A percentile compares a stretch with the other conserved stretches of the same genome.
Conservation (phyloP, 2,888 invertebrate species). For the Eurytoma californica region DNA sequence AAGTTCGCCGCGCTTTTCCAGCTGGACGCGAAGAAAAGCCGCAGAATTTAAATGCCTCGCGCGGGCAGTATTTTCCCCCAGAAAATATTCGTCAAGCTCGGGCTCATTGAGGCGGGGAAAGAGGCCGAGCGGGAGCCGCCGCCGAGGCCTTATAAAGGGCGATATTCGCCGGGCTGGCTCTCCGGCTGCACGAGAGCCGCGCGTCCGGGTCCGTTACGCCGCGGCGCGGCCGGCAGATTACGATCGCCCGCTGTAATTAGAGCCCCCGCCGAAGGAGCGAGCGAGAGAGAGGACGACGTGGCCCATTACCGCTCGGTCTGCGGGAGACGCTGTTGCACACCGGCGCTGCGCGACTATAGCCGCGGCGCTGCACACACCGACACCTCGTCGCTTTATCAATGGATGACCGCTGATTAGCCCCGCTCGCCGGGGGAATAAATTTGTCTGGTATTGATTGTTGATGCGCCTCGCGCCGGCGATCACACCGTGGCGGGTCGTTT, state of each 20-base stretch:
- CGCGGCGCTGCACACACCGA: too few relatives aligned
- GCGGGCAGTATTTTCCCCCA: background rate
- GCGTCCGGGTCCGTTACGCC: slow-evolving; percentile 37
- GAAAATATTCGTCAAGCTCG: slow-evolving; percentile 13
- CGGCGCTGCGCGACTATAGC: too few relatives aligned
- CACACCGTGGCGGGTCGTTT: too few relatives aligned
- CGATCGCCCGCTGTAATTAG: slow-evolving; percentile 39
- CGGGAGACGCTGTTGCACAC: background rate
- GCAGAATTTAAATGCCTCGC: background rate
- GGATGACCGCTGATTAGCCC: too few relatives aligned
- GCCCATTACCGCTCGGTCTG: too few relatives aligned
- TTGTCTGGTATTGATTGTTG: too few relatives aligned
- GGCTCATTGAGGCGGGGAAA: slow-evolving; percentile 15
- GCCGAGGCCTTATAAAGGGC: background rate
- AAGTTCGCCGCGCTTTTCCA: too few relatives aligned
- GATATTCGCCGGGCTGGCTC: background rate
- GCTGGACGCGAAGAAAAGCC: background rate
- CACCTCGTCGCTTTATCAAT: too few relatives aligned
- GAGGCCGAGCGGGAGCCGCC: background rate
- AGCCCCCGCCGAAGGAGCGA: background rate
- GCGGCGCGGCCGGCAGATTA: slow-evolving; percentile 23
- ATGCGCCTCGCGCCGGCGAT: too few relatives aligned
- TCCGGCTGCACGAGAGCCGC: background rate
- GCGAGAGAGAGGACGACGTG: background rate
- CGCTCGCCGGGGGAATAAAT: too few relatives aligned